Percentiles rank a stretch among this genome's conserved stretches.
phyloP scores from a whole-genome alignment of 2,113 vertebrate genomes.

The Lanius ludovicianus region DNA sequence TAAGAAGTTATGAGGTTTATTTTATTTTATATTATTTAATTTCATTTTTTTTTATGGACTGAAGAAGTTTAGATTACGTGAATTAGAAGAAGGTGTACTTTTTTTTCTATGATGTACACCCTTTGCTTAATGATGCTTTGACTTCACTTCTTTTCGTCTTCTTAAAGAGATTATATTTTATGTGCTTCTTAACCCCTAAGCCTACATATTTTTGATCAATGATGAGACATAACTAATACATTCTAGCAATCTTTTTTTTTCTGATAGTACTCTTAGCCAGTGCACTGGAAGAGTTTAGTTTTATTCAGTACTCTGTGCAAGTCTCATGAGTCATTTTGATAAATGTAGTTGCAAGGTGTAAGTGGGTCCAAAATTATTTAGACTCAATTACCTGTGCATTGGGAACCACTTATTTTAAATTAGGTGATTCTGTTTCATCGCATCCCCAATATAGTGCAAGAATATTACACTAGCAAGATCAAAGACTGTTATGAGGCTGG shows the following conservation, averaged over 20 bases:
- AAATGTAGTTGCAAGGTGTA: conserved; percentile 18
- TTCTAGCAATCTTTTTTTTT: neutral
- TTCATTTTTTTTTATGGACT: neutral
- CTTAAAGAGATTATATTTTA: neutral
- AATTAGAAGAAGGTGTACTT: neutral
- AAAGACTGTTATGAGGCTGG: conserved; percentile 20
- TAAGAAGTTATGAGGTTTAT: neutral
- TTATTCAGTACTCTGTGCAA: neutral
- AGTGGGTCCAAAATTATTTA: conserved; percentile 49
- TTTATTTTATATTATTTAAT: neutral
- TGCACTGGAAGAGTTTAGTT: neutral
- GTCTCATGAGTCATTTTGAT: neutral
- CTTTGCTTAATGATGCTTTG: neutral
- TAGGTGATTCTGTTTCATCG: conserved; percentile 53
- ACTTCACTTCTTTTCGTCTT: neutral
- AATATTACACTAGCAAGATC: neutral
- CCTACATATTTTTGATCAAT: neutral
- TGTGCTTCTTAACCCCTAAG: neutral
- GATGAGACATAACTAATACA: neutral
- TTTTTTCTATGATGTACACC: neutral
- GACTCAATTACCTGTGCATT: conserved; percentile 17
- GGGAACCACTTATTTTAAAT: conserved; percentile 34
- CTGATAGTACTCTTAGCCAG: neutral
- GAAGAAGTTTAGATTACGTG: neutral
- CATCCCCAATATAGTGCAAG: neutral